Conservation (phyloP, 2,797 vertebrate genomes). For the Chiroxiphia lanceolata region DNA sequence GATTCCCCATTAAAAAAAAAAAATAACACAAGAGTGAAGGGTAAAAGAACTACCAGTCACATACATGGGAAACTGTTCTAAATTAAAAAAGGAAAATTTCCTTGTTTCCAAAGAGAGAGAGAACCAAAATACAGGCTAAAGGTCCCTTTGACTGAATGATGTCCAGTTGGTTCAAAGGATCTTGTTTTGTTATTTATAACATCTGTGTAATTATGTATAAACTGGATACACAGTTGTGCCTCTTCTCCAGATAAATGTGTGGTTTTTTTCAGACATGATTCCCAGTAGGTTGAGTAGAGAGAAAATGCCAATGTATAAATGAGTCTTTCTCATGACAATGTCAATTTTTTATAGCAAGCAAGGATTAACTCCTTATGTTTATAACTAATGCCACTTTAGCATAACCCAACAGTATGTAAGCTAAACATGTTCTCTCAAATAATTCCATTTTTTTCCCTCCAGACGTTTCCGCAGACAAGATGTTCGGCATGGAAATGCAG, state of each 20-base stretch:
- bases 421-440: not conserved
- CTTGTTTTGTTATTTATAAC: not conserved
- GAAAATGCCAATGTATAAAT: not conserved
- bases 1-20: not conserved
- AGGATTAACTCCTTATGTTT: not conserved
- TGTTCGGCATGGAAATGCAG: constrained; percentile 94
- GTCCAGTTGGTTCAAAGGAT: not conserved
- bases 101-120: not conserved
- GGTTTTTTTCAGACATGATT: not conserved
- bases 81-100: not conserved
- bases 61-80: not conserved
- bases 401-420: not conserved
- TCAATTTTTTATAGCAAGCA: not conserved
- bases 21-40: not conserved
- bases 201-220: not conserved
- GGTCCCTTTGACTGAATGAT: not conserved
- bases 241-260: not conserved
- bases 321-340: not conserved
- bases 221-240: not conserved
- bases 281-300: not conserved
- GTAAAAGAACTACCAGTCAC: not conserved
- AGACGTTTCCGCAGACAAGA: constrained; percentile 97
- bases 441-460: constrained; percentile 19
- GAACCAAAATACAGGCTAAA: not conserved
- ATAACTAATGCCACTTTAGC: not conserved